Evolutionary conservation across 53 echinoderm and acorn worm species (phyloP).

Genomic region (Astropecten irregularis): DNA sequence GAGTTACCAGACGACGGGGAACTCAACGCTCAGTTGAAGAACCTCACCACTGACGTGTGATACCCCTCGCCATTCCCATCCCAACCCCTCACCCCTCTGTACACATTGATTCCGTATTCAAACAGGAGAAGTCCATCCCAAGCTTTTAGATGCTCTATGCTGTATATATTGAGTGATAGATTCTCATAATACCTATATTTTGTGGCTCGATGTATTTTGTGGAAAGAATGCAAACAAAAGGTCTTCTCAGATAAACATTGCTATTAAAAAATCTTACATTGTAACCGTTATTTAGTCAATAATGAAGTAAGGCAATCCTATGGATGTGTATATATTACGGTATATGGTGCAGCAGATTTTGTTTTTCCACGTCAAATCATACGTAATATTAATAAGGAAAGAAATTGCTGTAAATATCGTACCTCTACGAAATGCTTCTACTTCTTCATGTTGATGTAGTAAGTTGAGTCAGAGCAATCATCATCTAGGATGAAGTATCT

Average conservation of each 20-base stretch:
- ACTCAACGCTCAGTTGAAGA: slow-evolving; percentile 34
- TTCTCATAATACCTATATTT: neutral
- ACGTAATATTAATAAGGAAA: no score
- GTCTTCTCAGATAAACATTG: neutral
- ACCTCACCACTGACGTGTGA: slow-evolving; percentile 36
- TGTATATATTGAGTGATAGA: slow-evolving; percentile 50
- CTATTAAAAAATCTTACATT: no score
- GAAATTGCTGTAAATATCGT: no score
- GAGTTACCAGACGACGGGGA: slow-evolving; percentile 9
- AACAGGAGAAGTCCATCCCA: neutral
- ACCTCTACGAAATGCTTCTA: no score
- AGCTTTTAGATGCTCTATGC: slow-evolving; percentile 33
- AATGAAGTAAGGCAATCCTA: no score
- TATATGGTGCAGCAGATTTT: neutral
- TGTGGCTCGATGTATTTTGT: slow-evolving; percentile 18
- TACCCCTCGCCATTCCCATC: neutral
- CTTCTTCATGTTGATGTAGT: no score
- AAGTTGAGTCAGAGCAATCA: no score
- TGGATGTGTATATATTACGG: no score
- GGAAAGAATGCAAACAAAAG: no score
- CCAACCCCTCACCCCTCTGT: neutral
- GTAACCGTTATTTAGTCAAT: no score
- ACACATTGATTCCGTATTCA: neutral
- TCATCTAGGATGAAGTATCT: no score
- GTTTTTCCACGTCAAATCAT: neutral